Conservation (phyloP, 1,140 invertebrate species). For the Drosophila takahashii region DNA sequence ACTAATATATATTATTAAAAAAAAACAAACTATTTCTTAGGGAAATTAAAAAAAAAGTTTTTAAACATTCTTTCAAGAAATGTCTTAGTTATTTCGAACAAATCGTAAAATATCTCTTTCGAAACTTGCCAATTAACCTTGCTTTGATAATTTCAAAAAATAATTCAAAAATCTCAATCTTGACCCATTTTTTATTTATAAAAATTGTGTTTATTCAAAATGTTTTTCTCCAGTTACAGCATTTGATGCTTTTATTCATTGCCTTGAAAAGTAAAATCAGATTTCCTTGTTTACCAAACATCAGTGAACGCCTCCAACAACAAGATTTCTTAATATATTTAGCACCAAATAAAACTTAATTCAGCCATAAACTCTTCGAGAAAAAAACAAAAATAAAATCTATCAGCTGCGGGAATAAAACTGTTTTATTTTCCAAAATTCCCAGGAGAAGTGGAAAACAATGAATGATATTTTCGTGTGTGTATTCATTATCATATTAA, state of each 20-base stretch:
- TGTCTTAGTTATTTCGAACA: no score
- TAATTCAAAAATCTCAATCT: background rate
- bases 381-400: slow-evolving; percentile 19
- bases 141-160: slow-evolving; percentile 1
- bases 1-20: no score
- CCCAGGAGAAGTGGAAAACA: slow-evolving; percentile 12
- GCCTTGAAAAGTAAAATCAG: background rate
- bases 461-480: slow-evolving; percentile 23
- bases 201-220: slow-evolving; percentile 11
- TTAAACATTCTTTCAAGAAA: no score
- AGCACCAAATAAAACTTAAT: slow-evolving; percentile 13
- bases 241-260: background rate
- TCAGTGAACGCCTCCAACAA: background rate
- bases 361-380: slow-evolving; percentile 1
- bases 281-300: slow-evolving; percentile 15
- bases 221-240: slow-evolving; percentile 6
- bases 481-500: slow-evolving; percentile 10
- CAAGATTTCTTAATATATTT: slow-evolving; percentile 12
- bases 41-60: no score
- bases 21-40: no score
- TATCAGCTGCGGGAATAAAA: slow-evolving; percentile 13
- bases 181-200: slow-evolving; percentile 1
- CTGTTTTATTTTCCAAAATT: slow-evolving; percentile 8
- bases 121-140: background rate
- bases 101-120: no score